Evolutionary conservation across 1,140 invertebrate genomes (phyloP).

Genomic region (Bombus fervidus): DNA sequence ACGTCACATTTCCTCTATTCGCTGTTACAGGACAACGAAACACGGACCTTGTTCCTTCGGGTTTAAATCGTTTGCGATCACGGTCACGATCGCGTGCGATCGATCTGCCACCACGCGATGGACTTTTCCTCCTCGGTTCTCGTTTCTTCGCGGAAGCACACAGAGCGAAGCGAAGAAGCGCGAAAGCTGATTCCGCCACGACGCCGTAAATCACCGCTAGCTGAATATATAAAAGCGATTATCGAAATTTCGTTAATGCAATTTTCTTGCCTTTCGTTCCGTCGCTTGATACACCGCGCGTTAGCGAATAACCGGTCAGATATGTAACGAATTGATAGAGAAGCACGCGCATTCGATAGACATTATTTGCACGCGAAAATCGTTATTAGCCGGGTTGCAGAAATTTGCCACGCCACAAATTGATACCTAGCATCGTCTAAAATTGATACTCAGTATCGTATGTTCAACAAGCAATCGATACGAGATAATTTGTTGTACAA

Average conservation of each 20-base stretch:
- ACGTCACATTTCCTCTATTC: not conserved
- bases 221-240: slow-evolving; percentile 63
- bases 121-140: slow-evolving; percentile 17
- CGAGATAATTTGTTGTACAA: not conserved
- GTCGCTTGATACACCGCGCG: not conserved
- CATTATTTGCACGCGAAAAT: not conserved
- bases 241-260: slow-evolving; percentile 64
- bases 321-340: not conserved
- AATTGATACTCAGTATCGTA: not conserved
- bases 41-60: not conserved
- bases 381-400: not conserved
- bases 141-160: slow-evolving; percentile 6
- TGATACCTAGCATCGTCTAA: not conserved
- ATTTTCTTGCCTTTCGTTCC: slow-evolving; percentile 46
- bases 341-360: not conserved
- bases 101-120: slow-evolving; percentile 30
- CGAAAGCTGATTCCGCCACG: slow-evolving; percentile 24
- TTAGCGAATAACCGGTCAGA: not conserved
- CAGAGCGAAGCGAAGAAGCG: not conserved
- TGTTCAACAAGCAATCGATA: not conserved
- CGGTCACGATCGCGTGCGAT: not conserved
- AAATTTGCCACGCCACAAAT: not conserved
- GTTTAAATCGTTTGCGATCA: not conserved
- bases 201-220: slow-evolving; percentile 52
- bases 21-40: not conserved